Evolutionary conservation across 2,113 vertebrate genomes (phyloP).

Genomic region (Prionailurus viverrinus): DNA sequence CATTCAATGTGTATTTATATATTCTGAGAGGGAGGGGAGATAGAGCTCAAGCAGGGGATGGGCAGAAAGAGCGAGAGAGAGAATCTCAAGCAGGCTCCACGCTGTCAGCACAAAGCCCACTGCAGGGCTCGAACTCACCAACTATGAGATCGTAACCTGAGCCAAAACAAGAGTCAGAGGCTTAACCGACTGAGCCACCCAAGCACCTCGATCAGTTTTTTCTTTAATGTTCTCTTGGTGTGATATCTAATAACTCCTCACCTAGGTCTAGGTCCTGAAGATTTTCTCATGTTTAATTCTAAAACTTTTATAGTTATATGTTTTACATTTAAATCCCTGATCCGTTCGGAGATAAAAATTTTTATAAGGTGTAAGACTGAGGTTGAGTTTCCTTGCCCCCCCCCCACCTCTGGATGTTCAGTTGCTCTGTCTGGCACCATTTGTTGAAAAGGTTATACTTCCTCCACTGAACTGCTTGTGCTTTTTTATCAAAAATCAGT

Average conservation of each 20-base stretch:
- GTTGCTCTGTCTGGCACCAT: neutral
- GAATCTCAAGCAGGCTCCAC: too few relatives aligned
- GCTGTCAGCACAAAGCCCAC: too few relatives aligned
- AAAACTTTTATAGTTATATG: neutral
- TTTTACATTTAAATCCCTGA: conserved; percentile 32
- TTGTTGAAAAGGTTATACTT: neutral
- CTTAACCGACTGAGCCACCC: too few relatives aligned
- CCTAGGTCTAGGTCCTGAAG: neutral
- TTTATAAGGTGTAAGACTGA: neutral
- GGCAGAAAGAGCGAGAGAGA: too few relatives aligned
- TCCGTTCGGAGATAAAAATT: neutral
- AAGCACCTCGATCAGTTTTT: neutral
- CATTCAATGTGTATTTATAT: neutral
- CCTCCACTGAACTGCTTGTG: neutral
- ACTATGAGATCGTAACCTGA: too few relatives aligned
- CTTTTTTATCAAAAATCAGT: conserved; percentile 11
- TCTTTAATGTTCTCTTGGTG: neutral
- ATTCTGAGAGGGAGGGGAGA: too few relatives aligned
- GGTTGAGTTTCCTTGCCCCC: neutral
- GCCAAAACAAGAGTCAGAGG: too few relatives aligned
- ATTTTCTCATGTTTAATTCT: conserved; percentile 24
- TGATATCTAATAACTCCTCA: conserved; percentile 35
- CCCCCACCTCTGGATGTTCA: neutral
- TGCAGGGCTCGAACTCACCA: too few relatives aligned
- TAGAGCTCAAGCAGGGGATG: too few relatives aligned